Evolutionary conservation across 2,888 invertebrate species (phyloP).

Genomic region (Tipula lateralis): DNA sequence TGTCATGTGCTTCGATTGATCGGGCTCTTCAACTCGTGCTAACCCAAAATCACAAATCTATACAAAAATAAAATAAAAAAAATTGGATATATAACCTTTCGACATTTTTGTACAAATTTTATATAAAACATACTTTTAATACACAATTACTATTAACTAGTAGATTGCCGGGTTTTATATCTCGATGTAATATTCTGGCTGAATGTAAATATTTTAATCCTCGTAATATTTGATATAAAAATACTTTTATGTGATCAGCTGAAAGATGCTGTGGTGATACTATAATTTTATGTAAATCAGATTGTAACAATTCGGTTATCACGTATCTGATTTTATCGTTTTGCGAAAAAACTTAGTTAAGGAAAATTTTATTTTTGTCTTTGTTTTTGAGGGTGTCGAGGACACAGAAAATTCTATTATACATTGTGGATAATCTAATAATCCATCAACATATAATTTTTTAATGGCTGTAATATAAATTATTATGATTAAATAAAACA

Average conservation of each 20-base stretch:
- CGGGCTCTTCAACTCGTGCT: constrained; percentile 95
- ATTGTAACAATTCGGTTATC: constrained; percentile 98
- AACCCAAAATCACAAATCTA: constrained; percentile 99
- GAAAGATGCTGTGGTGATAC: constrained; percentile 98
- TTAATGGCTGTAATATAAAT: neutral
- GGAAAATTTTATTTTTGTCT: neutral
- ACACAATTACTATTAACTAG: constrained; percentile 99
- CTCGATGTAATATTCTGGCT: constrained; percentile 94
- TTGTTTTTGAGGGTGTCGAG: neutral
- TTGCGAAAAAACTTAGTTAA: neutral
- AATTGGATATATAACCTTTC: neutral
- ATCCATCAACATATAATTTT: neutral
- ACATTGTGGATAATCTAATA: neutral
- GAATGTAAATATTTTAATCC: constrained; percentile 99
- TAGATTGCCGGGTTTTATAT: constrained; percentile 98
- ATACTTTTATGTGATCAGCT: constrained; percentile 99
- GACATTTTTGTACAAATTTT: neutral
- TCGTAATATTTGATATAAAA: constrained; percentile 99
- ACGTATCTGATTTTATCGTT: constrained; percentile 72
- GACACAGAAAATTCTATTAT: neutral
- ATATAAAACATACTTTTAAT: constrained; percentile 63
- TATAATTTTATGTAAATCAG: constrained; percentile 99
- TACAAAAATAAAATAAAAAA: constrained; percentile 34
- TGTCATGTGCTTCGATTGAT: constrained; percentile 92
- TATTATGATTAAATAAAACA: neutral